These are phyloP conservation scores for Stichodactyla helianthus DNA, from an alignment of 64 coral and sea anemone genomes.

Conservation along the genomic window DNA sequence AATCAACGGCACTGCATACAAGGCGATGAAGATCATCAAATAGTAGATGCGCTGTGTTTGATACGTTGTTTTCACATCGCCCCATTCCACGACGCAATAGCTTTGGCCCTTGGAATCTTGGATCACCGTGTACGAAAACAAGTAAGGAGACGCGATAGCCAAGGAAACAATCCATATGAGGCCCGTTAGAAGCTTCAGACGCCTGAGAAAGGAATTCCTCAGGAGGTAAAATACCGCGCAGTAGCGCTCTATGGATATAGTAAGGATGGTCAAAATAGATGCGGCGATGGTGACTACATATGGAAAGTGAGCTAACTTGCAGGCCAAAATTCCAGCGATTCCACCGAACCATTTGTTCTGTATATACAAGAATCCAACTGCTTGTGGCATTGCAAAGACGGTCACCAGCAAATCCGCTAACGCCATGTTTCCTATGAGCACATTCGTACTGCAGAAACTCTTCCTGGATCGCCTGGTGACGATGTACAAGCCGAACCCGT, in stretches of 20 bases:
- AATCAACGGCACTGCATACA: constrained; percentile 54
- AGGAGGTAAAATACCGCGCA: constrained; percentile 32
- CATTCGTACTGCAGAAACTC: constrained; percentile 6
- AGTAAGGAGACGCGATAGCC: constrained; percentile 27
- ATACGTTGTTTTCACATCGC: constrained; percentile 12
- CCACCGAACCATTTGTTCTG: constrained; percentile 43
- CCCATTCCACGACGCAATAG: constrained; percentile 27
- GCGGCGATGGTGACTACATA: constrained; percentile 25
- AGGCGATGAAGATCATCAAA: constrained; percentile 37
- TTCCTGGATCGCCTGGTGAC: not conserved
- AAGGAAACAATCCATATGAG: constrained; percentile 21
- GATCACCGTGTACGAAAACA: constrained; percentile 28
- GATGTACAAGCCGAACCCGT: constrained; percentile 6
- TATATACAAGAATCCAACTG: constrained; percentile 27
- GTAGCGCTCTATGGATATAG: constrained; percentile 45
- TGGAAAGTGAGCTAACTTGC: constrained; percentile 37
- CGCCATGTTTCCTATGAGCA: constrained; percentile 43
- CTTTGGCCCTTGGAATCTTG: constrained; percentile 2
- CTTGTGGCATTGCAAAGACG: constrained; percentile 36
- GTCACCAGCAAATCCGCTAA: constrained; percentile 30
- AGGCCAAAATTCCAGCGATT: constrained; percentile 14
- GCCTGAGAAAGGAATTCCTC: constrained; percentile 12
- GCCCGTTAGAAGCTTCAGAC: not conserved
- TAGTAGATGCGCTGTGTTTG: constrained; percentile 38
- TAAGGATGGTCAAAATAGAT: constrained; percentile 33